phyloP scores from a whole-genome alignment of 2,113 vertebrate species.

The Natator depressus region DNA sequence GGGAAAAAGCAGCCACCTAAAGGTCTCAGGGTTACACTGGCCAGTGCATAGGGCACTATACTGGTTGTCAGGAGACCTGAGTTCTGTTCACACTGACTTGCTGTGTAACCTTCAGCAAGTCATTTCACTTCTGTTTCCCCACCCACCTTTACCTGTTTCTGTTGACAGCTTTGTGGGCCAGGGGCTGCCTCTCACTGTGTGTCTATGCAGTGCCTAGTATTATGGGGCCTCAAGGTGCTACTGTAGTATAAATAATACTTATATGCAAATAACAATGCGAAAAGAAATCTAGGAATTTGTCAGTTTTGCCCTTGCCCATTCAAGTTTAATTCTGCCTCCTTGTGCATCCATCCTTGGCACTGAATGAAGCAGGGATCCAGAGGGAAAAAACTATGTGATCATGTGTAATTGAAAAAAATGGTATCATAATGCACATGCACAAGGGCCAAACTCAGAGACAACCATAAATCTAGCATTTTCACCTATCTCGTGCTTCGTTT shows the following conservation, averaged over 20 bases:
- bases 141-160: neutral
- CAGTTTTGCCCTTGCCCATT: neutral
- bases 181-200: no score
- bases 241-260: no score
- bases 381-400: neutral
- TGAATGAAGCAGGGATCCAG: neutral
- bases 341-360: neutral
- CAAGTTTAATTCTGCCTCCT: neutral
- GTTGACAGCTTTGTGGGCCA: no score
- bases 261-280: no score
- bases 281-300: neutral
- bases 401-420: no score
- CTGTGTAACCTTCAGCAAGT: neutral
- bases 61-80: neutral
- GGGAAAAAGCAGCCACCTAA: neutral
- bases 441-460: neutral
- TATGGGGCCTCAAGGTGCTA: no score
- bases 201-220: no score
- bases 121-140: neutral
- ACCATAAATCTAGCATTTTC: neutral
- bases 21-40: neutral
- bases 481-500: neutral
- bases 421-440: neutral
- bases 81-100: accelerated
- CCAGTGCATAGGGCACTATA: neutral